These are phyloP conservation scores for Euclidia mi DNA, from an alignment of 2,888 invertebrate genomes.

Conservation along the genomic window DNA sequence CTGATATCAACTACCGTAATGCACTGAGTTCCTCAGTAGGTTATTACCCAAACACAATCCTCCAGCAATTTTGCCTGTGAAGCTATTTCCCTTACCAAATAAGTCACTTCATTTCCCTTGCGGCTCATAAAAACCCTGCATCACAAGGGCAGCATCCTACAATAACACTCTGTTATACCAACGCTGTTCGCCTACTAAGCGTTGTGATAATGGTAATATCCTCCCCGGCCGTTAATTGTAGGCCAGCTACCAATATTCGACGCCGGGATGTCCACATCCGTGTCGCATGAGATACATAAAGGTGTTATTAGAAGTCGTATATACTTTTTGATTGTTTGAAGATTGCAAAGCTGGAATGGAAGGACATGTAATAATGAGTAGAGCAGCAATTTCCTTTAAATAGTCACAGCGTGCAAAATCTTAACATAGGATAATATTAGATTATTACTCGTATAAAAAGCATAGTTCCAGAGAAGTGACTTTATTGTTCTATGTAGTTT, in stretches of 20 bases:
- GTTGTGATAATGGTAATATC: conserved; percentile 17
- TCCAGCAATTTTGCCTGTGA: not conserved
- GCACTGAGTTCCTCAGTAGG: too few species aligned
- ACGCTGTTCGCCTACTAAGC: conserved; percentile 11
- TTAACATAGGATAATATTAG: too few species aligned
- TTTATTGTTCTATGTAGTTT: too few species aligned
- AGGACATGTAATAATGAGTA: too few species aligned
- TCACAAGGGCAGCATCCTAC: conserved; percentile 9
- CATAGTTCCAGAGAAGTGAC: too few species aligned
- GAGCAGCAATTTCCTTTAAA: too few species aligned
- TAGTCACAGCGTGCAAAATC: too few species aligned
- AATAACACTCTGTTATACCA: conserved; percentile 22
- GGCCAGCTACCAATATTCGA: conserved; percentile 5
- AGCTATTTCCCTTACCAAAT: not conserved
- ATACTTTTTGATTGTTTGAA: not conserved
- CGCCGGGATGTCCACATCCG: conserved; percentile 15
- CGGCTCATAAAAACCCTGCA: conserved; percentile 13
- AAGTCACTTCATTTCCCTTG: conserved; percentile 6
- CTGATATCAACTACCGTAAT: too few species aligned
- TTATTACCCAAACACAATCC: not conserved
- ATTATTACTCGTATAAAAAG: too few species aligned
- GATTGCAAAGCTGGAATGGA: too few species aligned
- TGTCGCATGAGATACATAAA: not conserved
- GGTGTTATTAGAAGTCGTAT: conserved; percentile 1
- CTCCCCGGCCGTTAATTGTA: conserved; percentile 22